phyloP scores from a whole-genome alignment of 2,797 vertebrate genomes.

The Syncerus caffer region DNA sequence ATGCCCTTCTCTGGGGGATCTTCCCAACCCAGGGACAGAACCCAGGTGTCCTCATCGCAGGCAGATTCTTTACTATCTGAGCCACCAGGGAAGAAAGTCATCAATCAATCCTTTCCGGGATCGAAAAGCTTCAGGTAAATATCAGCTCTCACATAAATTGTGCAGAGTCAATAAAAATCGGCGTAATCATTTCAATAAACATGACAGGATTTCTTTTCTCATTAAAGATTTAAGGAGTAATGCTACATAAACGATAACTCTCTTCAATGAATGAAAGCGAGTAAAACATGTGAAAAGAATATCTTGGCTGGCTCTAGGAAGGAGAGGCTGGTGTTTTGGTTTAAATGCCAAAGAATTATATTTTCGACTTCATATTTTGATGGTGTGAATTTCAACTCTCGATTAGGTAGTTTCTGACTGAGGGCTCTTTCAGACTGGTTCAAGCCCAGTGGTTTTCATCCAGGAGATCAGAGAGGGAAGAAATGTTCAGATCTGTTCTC shows the following conservation, averaged over 20 bases:
- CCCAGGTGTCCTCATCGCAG: neutral
- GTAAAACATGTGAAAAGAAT: slow-evolving; percentile 57
- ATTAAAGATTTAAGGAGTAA: slow-evolving; percentile 58
- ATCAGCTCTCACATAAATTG: slow-evolving; percentile 63
- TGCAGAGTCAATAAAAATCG: slow-evolving; percentile 62
- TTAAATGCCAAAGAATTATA: slow-evolving; percentile 61
- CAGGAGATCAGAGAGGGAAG: neutral
- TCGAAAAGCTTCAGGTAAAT: slow-evolving; percentile 68
- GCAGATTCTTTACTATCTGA: neutral
- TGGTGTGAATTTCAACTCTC: slow-evolving; percentile 34
- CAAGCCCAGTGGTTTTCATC: neutral
- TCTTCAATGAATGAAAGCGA: slow-evolving; percentile 55
- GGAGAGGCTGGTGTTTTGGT: slow-evolving; percentile 50
- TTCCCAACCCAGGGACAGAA: neutral
- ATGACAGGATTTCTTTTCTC: slow-evolving; percentile 56
- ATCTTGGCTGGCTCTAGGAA: slow-evolving; percentile 57
- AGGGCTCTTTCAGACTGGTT: neutral
- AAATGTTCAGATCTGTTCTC: neutral
- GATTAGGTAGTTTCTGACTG: neutral
- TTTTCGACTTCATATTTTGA: slow-evolving; percentile 49
- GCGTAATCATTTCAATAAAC: slow-evolving; percentile 70
- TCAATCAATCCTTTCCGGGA: slow-evolving; percentile 52
- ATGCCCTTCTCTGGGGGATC: neutral
- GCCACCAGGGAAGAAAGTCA: slow-evolving; percentile 8
- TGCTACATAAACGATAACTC: slow-evolving; percentile 31